A percentile compares a stretch with the other conserved stretches of the same genome.
Conservation (phyloP, 2,888 invertebrate genomes). For the Aphidius colemani region DNA sequence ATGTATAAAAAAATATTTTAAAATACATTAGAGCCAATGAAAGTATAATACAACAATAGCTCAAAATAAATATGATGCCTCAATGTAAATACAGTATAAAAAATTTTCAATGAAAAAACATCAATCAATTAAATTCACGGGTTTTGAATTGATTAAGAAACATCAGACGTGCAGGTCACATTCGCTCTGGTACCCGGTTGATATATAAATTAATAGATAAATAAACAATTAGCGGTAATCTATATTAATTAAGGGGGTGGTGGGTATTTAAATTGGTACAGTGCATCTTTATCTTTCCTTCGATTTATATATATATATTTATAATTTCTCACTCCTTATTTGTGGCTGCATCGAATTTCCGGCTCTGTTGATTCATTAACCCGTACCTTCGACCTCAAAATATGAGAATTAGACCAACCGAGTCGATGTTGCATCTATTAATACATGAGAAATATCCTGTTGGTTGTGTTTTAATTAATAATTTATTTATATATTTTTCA, state of each 20-base stretch:
- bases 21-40: too few relatives aligned
- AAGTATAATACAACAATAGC: too few relatives aligned
- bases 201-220: conserved; percentile 59
- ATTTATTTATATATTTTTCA: too few relatives aligned
- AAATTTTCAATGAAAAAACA: conserved; percentile 29
- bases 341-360: conserved; percentile 57
- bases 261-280: conserved; percentile 35
- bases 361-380: conserved; percentile 58
- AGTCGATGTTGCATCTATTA: background rate
- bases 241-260: conserved; percentile 57
- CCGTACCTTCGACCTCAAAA: conserved; percentile 54
- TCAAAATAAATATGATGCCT: conserved; percentile 5
- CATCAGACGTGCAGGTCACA: conserved; percentile 1
- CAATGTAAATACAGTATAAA: conserved; percentile 4
- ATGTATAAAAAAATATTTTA: background rate
- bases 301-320: conserved; percentile 18
- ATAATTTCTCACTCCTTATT: conserved; percentile 46
- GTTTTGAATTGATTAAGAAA: conserved; percentile 31
- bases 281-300: conserved; percentile 11
- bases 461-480: too few relatives aligned
- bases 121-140: conserved; percentile 51
- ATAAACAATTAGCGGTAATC: conserved; percentile 60
- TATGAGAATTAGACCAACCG: background rate
- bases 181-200: conserved; percentile 41
- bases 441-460: too few relatives aligned